phyloP scores from a whole-genome alignment of 30 jellyfish, hydroid and myxozoan species.

The Aurelia sp. region DNA sequence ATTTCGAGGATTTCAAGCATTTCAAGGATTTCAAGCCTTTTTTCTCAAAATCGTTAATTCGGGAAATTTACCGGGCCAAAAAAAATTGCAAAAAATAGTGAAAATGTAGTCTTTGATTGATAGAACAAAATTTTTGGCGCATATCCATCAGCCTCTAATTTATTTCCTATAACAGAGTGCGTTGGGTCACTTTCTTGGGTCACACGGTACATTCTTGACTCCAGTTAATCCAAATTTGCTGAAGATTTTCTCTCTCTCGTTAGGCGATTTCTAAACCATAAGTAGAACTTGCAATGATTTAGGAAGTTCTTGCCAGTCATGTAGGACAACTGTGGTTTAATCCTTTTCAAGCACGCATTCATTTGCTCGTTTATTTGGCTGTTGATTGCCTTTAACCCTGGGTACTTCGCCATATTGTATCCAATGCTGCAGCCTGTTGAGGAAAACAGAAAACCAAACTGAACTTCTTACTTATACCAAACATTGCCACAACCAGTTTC shows the following conservation, averaged over 20 bases:
- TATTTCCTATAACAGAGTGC: too few relatives aligned
- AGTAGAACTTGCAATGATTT: slow-evolving; percentile 3
- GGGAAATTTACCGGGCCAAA: too few relatives aligned
- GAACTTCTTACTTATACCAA: not conserved
- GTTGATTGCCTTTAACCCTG: slow-evolving; percentile 3
- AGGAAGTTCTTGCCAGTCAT: slow-evolving; percentile 12
- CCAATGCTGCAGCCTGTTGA: slow-evolving; percentile 14
- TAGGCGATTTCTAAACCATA: slow-evolving; percentile 6
- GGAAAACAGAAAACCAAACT: not conserved
- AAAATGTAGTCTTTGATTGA: too few relatives aligned
- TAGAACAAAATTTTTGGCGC: too few relatives aligned
- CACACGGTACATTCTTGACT: not conserved
- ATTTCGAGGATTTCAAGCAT: too few relatives aligned
- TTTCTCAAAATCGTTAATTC: too few relatives aligned
- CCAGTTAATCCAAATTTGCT: not conserved
- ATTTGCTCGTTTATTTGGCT: slow-evolving; percentile 22
- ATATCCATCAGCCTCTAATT: too few relatives aligned
- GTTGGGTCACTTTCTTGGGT: too few relatives aligned
- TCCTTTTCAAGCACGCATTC: slow-evolving; percentile 18
- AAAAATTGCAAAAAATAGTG: too few relatives aligned
- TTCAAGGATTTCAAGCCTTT: too few relatives aligned
- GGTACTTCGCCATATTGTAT: slow-evolving; percentile 21
- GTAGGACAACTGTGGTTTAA: slow-evolving; percentile 17
- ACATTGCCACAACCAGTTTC: too few relatives aligned
- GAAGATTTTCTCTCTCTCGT: slow-evolving; percentile 3